Base-by-base conservation (phyloP, 2,113 vertebrate genomes). In the Zapus hudsonius region DNA sequence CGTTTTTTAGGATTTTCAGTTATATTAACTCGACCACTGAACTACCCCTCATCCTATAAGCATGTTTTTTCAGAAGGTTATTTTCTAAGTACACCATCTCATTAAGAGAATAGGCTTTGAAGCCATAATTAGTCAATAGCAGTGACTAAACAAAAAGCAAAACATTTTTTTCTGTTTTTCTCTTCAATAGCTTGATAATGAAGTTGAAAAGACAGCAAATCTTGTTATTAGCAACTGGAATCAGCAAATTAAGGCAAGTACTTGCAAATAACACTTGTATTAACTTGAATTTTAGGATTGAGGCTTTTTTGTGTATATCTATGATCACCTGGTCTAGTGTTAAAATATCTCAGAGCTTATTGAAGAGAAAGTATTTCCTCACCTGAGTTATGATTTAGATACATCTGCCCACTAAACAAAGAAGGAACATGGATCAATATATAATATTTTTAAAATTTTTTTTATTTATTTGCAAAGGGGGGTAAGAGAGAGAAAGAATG, bases 211-310 rank as follows among this genome's bases (percentile, higher is more conserved):
- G 97, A 98, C 96, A 63, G 98, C 97, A 82, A 99, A 99, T 96
- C 96, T 97, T 95, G 97, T 99, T 69, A 95, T 97, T 42, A 95
- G 86, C 78, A 99, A 99, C 80, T 98, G 98, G 98, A 98, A 84
- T 38, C 98, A 98, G 29, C 98, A 99, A 83, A 97, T 99, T 25
- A 99, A 99, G 98, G 98, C 98, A 97, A 97, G 94, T 82, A 95
- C 75, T 38, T 23, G 90, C 42, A 67, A 36, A 88, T 42, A 2
- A 0, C 52, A 42, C 61, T 57, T 27, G 4, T 11, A 16, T 76
- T 61, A 88, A 78, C 44, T 52, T 40, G 7, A 16, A 38, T 74
- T 92, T 84, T n/a, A 75, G 73, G 23, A 66, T n/a, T 52, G 52
- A 44, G 57, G 1, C 23, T 38, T 87, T 87, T 89, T 80, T 57